Base-by-base conservation (phyloP, 2,113 vertebrate species). In the Clupea harengus region DNA sequence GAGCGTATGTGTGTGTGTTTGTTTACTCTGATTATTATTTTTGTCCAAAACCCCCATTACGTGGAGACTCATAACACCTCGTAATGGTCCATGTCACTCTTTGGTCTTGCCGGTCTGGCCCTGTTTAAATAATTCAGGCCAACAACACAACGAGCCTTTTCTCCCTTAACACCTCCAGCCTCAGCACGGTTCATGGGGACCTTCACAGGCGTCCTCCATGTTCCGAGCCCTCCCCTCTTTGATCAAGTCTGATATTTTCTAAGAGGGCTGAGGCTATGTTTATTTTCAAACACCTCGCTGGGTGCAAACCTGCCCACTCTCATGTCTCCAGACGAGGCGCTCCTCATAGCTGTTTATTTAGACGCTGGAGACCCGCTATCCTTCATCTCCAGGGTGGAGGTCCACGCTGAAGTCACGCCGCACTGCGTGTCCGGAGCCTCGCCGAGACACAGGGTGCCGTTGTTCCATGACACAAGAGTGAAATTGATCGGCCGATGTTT, bases 121-220 rank as follows among this genome's bases (percentile, higher is more conserved):
- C 28, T 54, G 52, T 84, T 82, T 86, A 82, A 89, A 88, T 89
- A 85, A 88, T 89, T 89, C 78, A 85, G 49, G 45, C 44, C 72
- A 50, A 45, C 49, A 81, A 82, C 81, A 89, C 86, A 86, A 88
- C 57, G 32, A 45, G 49, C 45, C 82, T 54, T 80, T 89, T 85
- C 80, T 82, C 13, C 44, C 47, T 13, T 39, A 17, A 39, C 25
- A 10, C 8, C 72, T 6, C 25, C 72, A 32, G 72, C 39, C 49
- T 45, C 46, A 39, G 25, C 78, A n/a, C 80, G 20, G 52, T 82
- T 78, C n/a, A 45, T 78, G 52, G 75, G n/a, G 60, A 44, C 81
- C 46, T 22, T 85, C 83, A 47, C 67, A 25, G 49, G 25, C 45
- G 22, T 9, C 15, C 47, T 80, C 18, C 47, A 86, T 72, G 3